These are phyloP conservation scores for Megaceryle torquata DNA, from an alignment of 2,113 vertebrate genomes.

Conservation along the genomic window DNA sequence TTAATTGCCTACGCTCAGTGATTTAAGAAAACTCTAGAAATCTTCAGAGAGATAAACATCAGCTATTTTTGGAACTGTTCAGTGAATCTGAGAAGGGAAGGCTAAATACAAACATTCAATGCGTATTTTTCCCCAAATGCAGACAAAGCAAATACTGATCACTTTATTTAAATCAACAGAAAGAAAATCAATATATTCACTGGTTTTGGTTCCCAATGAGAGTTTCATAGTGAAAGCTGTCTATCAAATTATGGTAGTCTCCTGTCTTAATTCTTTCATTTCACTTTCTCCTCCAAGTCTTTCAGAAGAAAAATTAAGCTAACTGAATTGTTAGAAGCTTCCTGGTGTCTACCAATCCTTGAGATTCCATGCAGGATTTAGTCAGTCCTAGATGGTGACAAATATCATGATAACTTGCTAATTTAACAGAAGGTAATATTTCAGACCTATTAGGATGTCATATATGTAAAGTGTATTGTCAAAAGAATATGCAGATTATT, in stretches of 20 bases:
- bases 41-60: slow-evolving; percentile 15
- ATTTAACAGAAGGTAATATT: neutral
- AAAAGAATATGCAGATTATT: neutral
- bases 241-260: neutral
- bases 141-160: neutral
- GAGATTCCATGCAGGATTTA: neutral
- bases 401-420: neutral
- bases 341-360: neutral
- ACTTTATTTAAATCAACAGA: neutral
- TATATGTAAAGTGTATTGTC: neutral
- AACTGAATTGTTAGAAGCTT: neutral
- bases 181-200: neutral
- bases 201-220: neutral
- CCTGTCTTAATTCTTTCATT: neutral
- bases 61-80: slow-evolving; percentile 19
- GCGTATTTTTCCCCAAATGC: neutral
- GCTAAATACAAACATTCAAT: neutral
- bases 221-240: neutral
- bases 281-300: neutral
- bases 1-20: slow-evolving; percentile 24
- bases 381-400: neutral
- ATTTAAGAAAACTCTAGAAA: slow-evolving; percentile 23
- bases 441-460: neutral
- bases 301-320: neutral
- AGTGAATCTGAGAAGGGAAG: neutral